These are phyloP conservation scores for Mycetomoellerius zeteki DNA, from an alignment of 1,140 invertebrate species.

Conservation along the genomic window DNA sequence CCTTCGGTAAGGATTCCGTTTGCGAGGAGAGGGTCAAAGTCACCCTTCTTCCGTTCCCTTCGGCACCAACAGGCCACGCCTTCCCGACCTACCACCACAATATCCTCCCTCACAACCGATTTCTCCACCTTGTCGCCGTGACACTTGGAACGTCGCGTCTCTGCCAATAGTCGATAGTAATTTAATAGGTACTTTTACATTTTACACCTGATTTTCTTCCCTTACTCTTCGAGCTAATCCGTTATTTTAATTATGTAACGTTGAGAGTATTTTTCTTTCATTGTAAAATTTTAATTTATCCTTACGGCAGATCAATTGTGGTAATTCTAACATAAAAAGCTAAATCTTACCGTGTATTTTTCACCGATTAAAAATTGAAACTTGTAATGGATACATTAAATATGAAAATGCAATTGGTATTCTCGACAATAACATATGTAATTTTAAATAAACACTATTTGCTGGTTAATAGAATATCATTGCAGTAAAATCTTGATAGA, in stretches of 20 bases:
- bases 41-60: constrained; percentile 74
- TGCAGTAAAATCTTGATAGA: not conserved
- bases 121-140: constrained; percentile 45
- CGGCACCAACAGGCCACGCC: constrained; percentile 73
- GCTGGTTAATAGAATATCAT: not conserved
- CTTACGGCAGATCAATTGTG: not conserved
- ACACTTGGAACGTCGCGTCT: constrained; percentile 58
- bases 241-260: constrained; percentile 18
- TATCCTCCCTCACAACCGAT: constrained; percentile 55
- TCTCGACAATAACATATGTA: not conserved
- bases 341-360: not conserved
- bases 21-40: constrained; percentile 66
- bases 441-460: not conserved
- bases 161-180: constrained; percentile 74
- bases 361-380: not conserved
- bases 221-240: not conserved
- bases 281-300: not conserved
- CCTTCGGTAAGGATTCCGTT: constrained; percentile 71
- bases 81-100: constrained; percentile 73
- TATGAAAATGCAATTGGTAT: not conserved
- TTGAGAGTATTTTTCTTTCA: not conserved
- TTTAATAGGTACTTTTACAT: constrained; percentile 73
- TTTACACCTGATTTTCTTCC: constrained; percentile 10
- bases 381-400: not conserved
- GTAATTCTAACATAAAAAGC: not conserved